phyloP scores from a whole-genome alignment of 2,888 invertebrate species.

The Lasioglossum lativentre region DNA sequence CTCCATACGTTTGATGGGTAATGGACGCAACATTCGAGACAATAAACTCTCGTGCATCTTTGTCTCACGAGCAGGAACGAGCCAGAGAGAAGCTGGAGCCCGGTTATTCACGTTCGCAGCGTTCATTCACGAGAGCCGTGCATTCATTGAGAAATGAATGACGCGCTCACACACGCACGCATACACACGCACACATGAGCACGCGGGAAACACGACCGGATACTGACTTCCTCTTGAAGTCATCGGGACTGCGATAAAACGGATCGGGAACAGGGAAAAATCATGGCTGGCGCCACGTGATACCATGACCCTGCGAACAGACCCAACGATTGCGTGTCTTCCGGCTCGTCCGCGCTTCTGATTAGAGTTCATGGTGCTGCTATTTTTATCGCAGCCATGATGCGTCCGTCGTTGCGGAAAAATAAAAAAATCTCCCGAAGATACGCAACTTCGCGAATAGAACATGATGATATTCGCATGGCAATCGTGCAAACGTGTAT shows the following conservation, averaged over 20 bases:
- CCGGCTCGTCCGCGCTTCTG: conserved; percentile 25
- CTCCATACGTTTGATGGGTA: not conserved
- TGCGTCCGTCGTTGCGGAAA: not conserved
- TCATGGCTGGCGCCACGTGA: conserved; percentile 42
- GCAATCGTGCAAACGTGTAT: not conserved
- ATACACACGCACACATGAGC: conserved; percentile 8
- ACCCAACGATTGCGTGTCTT: conserved; percentile 42
- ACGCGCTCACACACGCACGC: conserved; percentile 16
- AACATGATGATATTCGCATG: not conserved
- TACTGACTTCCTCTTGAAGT: conserved; percentile 63
- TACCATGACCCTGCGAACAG: conserved; percentile 26
- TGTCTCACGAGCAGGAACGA: not conserved
- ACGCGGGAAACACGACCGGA: conserved; percentile 39
- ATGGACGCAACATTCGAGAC: not conserved
- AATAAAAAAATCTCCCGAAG: not conserved
- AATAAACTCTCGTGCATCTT: not conserved
- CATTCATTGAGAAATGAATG: conserved; percentile 59
- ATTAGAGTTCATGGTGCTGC: conserved; percentile 3
- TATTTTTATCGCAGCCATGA: conserved; percentile 1
- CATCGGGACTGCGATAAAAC: conserved; percentile 57
- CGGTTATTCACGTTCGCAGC: conserved; percentile 21
- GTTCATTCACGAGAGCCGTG: conserved; percentile 54
- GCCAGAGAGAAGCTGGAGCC: not conserved
- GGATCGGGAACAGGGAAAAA: conserved; percentile 50
- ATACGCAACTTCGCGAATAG: not conserved